Percentiles rank a stretch among this genome's conserved stretches.
These are phyloP conservation scores for Neolamprologus caudopunctatus DNA, from an alignment of 2,113 vertebrate species.

Conservation along the genomic window DNA sequence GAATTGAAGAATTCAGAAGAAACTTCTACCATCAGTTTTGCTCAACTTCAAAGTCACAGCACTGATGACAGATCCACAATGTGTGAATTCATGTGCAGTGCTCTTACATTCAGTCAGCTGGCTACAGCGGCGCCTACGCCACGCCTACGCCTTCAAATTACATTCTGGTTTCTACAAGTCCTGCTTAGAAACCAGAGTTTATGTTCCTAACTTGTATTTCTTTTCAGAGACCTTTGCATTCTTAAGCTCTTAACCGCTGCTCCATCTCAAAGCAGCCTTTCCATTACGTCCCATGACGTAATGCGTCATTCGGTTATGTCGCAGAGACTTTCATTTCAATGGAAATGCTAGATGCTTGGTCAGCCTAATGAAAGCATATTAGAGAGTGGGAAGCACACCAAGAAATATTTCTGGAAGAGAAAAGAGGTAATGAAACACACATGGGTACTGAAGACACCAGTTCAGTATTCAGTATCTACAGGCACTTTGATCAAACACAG, in stretches of 20 bases:
- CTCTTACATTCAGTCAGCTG: neutral
- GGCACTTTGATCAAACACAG: neutral
- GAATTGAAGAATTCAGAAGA: neutral
- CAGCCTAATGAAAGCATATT: neutral
- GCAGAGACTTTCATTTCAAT: neutral
- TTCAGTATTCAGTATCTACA: neutral
- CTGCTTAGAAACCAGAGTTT: neutral
- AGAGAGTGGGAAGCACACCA: neutral
- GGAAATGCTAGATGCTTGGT: neutral
- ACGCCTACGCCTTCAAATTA: neutral
- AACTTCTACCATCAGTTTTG: neutral
- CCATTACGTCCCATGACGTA: neutral
- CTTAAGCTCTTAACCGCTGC: neutral
- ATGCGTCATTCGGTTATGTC: fast-evolving
- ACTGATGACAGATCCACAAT: neutral
- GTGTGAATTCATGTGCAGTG: neutral
- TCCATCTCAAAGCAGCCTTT: neutral
- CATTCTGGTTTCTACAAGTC: neutral
- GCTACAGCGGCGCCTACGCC: neutral
- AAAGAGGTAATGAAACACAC: neutral
- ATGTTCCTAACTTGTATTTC: neutral
- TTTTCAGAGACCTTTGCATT: neutral
- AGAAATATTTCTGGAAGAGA: neutral
- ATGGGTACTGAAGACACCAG: neutral
- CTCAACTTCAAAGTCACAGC: neutral